These are phyloP conservation scores for Ptiloglossa arizonensis DNA, from an alignment of 1,140 invertebrate genomes.

Conservation along the genomic window DNA sequence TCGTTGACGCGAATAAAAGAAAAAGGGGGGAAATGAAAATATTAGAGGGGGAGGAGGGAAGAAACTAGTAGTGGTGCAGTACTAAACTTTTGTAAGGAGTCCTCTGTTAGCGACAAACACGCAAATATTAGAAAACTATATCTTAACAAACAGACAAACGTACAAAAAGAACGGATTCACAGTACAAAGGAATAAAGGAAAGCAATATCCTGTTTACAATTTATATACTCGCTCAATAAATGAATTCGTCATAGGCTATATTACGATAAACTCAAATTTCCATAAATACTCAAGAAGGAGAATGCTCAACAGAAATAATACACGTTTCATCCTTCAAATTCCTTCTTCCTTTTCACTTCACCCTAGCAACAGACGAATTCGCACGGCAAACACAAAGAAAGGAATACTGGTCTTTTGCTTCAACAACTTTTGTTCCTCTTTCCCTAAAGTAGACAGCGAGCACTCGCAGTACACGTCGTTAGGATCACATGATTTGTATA, in stretches of 20 bases:
- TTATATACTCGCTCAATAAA: conserved; percentile 7
- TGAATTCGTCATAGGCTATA: conserved; percentile 13
- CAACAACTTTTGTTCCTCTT: conserved; percentile 38
- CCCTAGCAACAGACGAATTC: conserved; percentile 3
- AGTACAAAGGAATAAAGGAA: neutral
- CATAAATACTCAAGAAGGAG: conserved; percentile 1
- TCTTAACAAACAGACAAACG: conserved; percentile 23
- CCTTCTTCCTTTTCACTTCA: neutral
- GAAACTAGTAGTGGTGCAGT: neutral
- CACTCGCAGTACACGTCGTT: conserved; percentile 58
- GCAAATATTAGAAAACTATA: conserved; percentile 19
- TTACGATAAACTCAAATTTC: conserved; percentile 9
- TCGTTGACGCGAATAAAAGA: neutral
- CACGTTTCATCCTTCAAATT: neutral
- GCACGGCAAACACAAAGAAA: conserved; percentile 21
- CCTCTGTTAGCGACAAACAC: conserved; percentile 18
- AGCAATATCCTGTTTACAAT: neutral
- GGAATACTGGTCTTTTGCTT: conserved; percentile 44
- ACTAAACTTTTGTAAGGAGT: neutral
- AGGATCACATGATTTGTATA: conserved; percentile 72
- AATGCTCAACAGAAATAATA: conserved; percentile 20
- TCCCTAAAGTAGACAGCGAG: conserved; percentile 56
- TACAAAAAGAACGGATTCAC: conserved; percentile 26
- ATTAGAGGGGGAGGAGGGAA: neutral
- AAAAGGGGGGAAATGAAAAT: neutral